phyloP scores from a whole-genome alignment of 2,888 invertebrate genomes.

The Scaptomyza reducta region DNA sequence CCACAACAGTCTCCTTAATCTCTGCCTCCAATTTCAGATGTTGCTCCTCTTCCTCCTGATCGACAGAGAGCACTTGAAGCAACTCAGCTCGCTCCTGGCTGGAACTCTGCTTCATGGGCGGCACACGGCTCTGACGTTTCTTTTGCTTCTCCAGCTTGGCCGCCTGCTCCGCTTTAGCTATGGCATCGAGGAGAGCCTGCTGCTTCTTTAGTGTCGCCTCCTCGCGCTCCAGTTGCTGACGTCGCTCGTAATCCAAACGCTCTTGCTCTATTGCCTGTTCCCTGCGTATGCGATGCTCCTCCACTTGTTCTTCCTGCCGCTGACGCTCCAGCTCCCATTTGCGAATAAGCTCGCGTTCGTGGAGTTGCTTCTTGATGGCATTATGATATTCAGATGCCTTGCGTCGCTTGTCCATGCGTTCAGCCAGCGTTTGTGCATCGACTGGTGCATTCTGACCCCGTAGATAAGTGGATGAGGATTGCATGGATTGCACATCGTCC shows the following conservation, averaged over 20 bases:
- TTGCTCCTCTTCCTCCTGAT: conserved; percentile 61
- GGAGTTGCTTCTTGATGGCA: conserved; percentile 92
- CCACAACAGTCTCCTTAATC: not conserved
- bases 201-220: conserved; percentile 89
- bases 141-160: conserved; percentile 89
- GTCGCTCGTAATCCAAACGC: conserved; percentile 90
- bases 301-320: conserved; percentile 91
- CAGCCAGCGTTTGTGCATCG: conserved; percentile 91
- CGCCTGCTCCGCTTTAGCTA: conserved; percentile 90
- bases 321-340: conserved; percentile 91
- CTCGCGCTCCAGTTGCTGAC: conserved; percentile 88
- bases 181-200: conserved; percentile 90
- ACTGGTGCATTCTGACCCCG: conserved; percentile 94
- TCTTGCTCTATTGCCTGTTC: conserved; percentile 90
- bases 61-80: conserved; percentile 61
- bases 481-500: conserved; percentile 82
- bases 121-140: conserved; percentile 78
- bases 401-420: conserved; percentile 92
- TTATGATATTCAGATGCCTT: conserved; percentile 94
- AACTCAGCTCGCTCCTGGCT: conserved; percentile 47
- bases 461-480: conserved; percentile 89
- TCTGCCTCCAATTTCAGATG: not conserved
- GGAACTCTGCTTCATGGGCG: conserved; percentile 44
- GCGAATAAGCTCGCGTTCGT: conserved; percentile 91
- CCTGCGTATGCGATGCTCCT: conserved; percentile 90